Evolutionary conservation across 2,888 invertebrate species (phyloP), one percentile per base, ranked within the genome.

Genomic region (Apocheima hispidaria): DNA sequence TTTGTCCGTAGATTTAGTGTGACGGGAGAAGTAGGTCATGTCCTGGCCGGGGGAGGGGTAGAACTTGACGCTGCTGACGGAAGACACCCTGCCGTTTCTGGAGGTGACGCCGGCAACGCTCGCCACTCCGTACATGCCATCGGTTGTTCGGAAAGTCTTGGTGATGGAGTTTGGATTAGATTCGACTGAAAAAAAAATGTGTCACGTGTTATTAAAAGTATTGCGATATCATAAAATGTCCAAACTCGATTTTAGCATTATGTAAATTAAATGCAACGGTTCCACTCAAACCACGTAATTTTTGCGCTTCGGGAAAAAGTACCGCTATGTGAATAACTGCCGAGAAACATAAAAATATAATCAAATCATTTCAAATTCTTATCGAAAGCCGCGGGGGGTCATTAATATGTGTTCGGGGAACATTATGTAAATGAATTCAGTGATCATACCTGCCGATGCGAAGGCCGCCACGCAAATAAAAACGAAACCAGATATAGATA

Each of bases 81-180:
- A 79, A 2, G 87, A 82, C 0, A 85, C 71, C 56, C 85, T 70
- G 1, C 86, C 89, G 26, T 88, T 85, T 35, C 84, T 79, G 16
- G 84, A 81, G 2, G 86, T 73, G 12, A 84, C 69, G 1, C 81
- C 82, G 1, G 86, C 76, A 12, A 87, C 66, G 54, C 86, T 87
- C 6, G 86, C 78, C 0, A 88, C 79, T 2, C 86, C 87, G 7
- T 68, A 65, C 9, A 77, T 63, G 1, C 76, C 76, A 50, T 79
- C 67, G 12, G 63, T 72, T 6, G 67, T 63, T 26, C 66, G 70
- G 36, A 69, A 66, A n/a, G 68, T 68, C 46, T 69, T 54, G 2
- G 65, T 50, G 14, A 64, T 59, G 2, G 55, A 46, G n/a, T 59
- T 62, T 20, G 63, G 56, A 4, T 43, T 53, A 7, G 48, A 30